Evolutionary conservation across 2,113 vertebrate genomes (phyloP).

Genomic region (Speoplatyrhinus poulsoni): DNA sequence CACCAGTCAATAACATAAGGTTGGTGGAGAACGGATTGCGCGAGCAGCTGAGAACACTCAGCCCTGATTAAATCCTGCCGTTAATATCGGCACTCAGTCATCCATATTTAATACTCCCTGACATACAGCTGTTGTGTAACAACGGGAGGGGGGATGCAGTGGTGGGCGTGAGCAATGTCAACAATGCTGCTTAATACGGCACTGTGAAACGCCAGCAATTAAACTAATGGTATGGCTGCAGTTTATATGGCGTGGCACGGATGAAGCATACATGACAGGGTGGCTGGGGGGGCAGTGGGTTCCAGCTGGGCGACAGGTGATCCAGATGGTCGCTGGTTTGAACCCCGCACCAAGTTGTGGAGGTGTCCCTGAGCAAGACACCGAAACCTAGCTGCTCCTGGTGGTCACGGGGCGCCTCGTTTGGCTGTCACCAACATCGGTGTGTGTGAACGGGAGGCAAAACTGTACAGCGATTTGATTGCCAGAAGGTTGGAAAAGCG

Average conservation of each 20-base stretch:
- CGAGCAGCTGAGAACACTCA: constrained; percentile 50
- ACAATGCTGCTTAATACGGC: constrained; percentile 33
- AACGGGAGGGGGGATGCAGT: constrained; percentile 35
- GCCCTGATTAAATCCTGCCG: constrained; percentile 63
- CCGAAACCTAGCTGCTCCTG: too few relatives aligned
- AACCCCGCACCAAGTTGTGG: too few relatives aligned
- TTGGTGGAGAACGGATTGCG: constrained; percentile 38
- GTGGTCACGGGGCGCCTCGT: too few relatives aligned
- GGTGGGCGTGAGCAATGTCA: constrained; percentile 40
- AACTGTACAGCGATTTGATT: too few relatives aligned
- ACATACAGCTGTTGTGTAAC: constrained; percentile 60
- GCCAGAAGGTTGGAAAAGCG: too few relatives aligned
- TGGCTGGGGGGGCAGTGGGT: too few relatives aligned
- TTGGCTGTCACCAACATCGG: too few relatives aligned
- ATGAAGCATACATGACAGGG: not conserved
- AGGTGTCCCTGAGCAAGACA: too few relatives aligned
- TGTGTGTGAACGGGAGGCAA: too few relatives aligned
- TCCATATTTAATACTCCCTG: constrained; percentile 53
- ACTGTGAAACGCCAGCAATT: constrained; percentile 41
- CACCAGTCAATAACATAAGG: constrained; percentile 54
- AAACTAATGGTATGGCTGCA: constrained; percentile 40
- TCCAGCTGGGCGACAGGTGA: too few relatives aligned
- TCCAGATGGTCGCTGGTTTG: too few relatives aligned
- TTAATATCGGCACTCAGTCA: constrained; percentile 56
- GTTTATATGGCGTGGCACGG: constrained; percentile 6